Conservation (phyloP, 2,888 invertebrate genomes). For the Cerastoderma edule region DNA sequence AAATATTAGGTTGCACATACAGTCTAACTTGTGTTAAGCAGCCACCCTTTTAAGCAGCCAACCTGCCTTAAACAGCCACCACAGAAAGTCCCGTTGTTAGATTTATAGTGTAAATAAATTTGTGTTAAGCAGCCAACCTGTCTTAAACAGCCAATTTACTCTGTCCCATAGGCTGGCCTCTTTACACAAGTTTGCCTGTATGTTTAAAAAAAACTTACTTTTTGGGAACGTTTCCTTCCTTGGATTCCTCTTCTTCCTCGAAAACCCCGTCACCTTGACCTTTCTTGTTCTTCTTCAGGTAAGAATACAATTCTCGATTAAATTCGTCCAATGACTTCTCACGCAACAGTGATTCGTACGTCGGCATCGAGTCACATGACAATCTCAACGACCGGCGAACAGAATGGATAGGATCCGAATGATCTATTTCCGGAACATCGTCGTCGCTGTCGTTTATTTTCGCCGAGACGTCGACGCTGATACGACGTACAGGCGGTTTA, state of each 20-base stretch:
- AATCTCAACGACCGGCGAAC: conserved; percentile 26
- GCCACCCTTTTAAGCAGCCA: too few species aligned
- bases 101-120: too few species aligned
- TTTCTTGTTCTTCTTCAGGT: not conserved
- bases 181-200: too few species aligned
- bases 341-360: conserved; percentile 25
- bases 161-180: too few species aligned
- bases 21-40: too few species aligned
- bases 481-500: not conserved
- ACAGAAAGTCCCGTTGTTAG: too few species aligned
- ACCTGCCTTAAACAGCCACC: too few species aligned
- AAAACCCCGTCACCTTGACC: not conserved
- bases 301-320: conserved; percentile 10
- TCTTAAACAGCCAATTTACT: too few species aligned
- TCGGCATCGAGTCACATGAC: not conserved
- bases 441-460: conserved; percentile 39
- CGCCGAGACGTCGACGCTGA: not conserved
- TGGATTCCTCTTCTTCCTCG: not conserved
- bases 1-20: too few species aligned
- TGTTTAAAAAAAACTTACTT: not conserved
- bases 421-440: conserved; percentile 55
- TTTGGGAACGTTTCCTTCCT: not conserved
- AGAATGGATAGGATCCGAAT: conserved; percentile 46
- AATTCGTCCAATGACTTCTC: conserved; percentile 15
- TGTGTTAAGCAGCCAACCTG: too few species aligned